Base-by-base conservation (phyloP, 1,140 invertebrate species). In the Drosophila pallidifrons region DNA sequence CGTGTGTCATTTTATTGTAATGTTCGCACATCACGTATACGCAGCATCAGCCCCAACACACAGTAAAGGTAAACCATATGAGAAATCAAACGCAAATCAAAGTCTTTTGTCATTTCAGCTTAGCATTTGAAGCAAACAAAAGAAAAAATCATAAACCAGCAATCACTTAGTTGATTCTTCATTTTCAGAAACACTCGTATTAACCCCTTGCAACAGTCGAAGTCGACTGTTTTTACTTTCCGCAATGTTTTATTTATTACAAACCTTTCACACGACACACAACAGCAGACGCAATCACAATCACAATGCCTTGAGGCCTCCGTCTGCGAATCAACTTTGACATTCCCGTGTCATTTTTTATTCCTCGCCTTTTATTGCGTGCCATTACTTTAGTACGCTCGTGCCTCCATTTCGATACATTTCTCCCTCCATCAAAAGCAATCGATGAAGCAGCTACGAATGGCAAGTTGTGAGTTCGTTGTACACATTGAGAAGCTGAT, bases 161-260 rank as follows among this genome's bases (percentile, higher is more conserved):
- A 58, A 72, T 66, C 69, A 52, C 61, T 58, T 51, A 51, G 25
- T 67, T 38, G 28, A 46, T 57, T n/a, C 35, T 59, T 11, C 45
- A 54, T 41, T 52, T 45, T 43, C 45, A 28, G 28, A 70, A 61
- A 59, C 60, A 68, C 66, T 59, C 13, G 30, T 38, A 41, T 8
- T 32, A 32, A 41, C 30, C 10, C 35, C 10, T 15, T 7, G 7
- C 30, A 49, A 15, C 11, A 55, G 13, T 79, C 25, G 11, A 13
- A 49, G 38, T 75, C 28, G 30, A 45, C 28, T 25, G 47, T 7
- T 32, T 60, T 32, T 30, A 54, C 41, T 54, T 46, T 47, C 54
- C 74, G 64, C 69, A 77, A 74, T 75, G 59, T 75, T 74, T 69
- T 75, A 64, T 83, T 82, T 78, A 67, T 83, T 83, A 69, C 65